These are phyloP conservation scores for Cyprinodon tularosa DNA, from an alignment of 2,113 vertebrate species.

Conservation along the genomic window DNA sequence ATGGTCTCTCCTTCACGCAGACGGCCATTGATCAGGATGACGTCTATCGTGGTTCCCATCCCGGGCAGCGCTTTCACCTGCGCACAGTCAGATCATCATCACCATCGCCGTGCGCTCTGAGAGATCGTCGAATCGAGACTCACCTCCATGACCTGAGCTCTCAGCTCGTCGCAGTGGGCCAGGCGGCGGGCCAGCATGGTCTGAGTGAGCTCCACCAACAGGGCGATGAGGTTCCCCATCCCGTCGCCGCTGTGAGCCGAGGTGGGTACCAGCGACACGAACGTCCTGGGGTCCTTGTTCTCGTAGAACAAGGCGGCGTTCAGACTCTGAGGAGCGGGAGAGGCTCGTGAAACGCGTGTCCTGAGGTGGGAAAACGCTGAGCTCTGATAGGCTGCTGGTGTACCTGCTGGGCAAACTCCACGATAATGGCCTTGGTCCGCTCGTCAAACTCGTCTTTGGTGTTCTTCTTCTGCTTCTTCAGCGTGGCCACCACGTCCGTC, in stretches of 20 bases:
- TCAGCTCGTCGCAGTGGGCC: slow-evolving; percentile 92
- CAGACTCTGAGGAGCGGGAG: slow-evolving; percentile 81
- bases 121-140: neutral
- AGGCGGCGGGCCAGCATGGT: slow-evolving; percentile 92
- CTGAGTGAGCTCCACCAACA: slow-evolving; percentile 95
- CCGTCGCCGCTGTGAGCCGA: slow-evolving; percentile 98
- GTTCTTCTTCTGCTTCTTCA: slow-evolving; percentile 99
- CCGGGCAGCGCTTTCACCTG: slow-evolving; percentile 98
- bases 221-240: slow-evolving; percentile 95
- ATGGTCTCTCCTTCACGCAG: slow-evolving; percentile 94
- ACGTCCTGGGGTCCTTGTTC: slow-evolving; percentile 97
- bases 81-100: neutral
- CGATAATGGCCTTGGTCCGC: slow-evolving; percentile 89
- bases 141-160: slow-evolving; percentile 99
- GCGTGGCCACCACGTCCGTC: slow-evolving; percentile 88
- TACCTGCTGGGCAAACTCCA: slow-evolving; percentile 98
- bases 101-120: neutral
- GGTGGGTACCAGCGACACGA: slow-evolving; percentile 95
- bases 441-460: slow-evolving; percentile 98
- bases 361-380: neutral
- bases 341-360: too few relatives aligned
- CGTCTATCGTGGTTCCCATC: slow-evolving; percentile 98
- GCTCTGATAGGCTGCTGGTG: neutral
- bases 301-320: slow-evolving; percentile 95
- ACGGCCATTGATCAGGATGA: slow-evolving; percentile 93